Evolutionary conservation across 2,888 invertebrate genomes (phyloP).

Genomic region (Eustalomyia histrio): DNA sequence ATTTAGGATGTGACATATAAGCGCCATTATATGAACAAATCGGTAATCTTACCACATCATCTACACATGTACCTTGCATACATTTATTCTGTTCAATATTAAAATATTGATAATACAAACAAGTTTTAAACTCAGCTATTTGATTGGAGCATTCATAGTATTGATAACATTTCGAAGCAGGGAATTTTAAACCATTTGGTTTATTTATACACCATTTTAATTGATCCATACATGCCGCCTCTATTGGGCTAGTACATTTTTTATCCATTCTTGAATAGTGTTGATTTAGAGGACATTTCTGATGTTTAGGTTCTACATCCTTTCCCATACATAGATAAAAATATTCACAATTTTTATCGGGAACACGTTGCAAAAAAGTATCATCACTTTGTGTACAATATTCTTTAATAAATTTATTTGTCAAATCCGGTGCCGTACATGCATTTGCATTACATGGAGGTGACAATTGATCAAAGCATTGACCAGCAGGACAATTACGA

Average conservation of each 20-base stretch:
- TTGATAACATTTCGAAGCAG: constrained; percentile 51
- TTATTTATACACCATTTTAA: constrained; percentile 54
- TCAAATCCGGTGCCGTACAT: neutral
- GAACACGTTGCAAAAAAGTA: constrained; percentile 18
- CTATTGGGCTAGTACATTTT: constrained; percentile 56
- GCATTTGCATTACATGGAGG: neutral
- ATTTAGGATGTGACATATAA: constrained; percentile 32
- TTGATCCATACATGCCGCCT: constrained; percentile 56
- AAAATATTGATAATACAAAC: constrained; percentile 51
- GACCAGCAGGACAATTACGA: neutral
- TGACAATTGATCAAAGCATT: constrained; percentile 42
- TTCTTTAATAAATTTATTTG: neutral
- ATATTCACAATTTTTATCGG: constrained; percentile 40
- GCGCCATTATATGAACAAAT: constrained; percentile 16
- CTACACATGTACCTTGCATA: neutral
- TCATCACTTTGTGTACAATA: neutral
- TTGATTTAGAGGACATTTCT: constrained; percentile 53
- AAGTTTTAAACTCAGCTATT: constrained; percentile 16
- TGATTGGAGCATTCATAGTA: constrained; percentile 49
- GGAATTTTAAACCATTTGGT: constrained; percentile 47
- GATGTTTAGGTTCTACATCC: constrained; percentile 11
- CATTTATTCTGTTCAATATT: constrained; percentile 20
- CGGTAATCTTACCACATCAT: neutral
- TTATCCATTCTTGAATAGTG: constrained; percentile 63
- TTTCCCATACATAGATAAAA: constrained; percentile 62